Evolutionary conservation across 2,113 vertebrate genomes (phyloP).

Genomic region (Psilopogon haemacephalus): DNA sequence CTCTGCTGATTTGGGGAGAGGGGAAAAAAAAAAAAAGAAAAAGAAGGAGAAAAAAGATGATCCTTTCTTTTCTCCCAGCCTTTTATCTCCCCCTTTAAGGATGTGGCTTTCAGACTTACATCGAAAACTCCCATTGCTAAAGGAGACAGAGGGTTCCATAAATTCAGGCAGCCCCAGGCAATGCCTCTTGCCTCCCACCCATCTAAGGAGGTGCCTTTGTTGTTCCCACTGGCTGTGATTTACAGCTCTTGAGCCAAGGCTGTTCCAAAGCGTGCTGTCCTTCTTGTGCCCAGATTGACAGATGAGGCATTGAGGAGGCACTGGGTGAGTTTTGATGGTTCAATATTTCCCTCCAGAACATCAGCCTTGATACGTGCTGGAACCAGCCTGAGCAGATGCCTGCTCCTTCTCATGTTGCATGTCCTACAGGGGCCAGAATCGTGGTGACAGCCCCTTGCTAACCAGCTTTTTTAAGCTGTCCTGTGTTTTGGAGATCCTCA

Average conservation of each 20-base stretch:
- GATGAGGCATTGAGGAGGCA: background rate
- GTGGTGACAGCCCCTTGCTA: background rate
- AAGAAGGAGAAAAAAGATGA: conserved; percentile 34
- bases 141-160: conserved; percentile 55
- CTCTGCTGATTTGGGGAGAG: background rate
- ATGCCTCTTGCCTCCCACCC: background rate
- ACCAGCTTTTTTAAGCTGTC: background rate
- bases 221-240: background rate
- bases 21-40: background rate
- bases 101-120: conserved; percentile 14
- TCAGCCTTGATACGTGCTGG: background rate
- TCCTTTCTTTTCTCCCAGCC: conserved; percentile 50
- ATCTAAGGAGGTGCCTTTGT: background rate
- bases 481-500: background rate
- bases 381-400: background rate
- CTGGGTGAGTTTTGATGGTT: background rate
- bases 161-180: background rate
- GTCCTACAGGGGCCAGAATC: background rate
- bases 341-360: background rate
- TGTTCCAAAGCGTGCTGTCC: background rate
- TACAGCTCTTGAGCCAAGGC: background rate
- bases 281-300: background rate
- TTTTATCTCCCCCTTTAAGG: conserved; percentile 56
- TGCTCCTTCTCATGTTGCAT: accelerated
- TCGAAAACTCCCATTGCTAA: conserved; percentile 28